Evolutionary conservation across 2,797 vertebrate genomes (phyloP).

Genomic region (Crax fasciolata): DNA sequence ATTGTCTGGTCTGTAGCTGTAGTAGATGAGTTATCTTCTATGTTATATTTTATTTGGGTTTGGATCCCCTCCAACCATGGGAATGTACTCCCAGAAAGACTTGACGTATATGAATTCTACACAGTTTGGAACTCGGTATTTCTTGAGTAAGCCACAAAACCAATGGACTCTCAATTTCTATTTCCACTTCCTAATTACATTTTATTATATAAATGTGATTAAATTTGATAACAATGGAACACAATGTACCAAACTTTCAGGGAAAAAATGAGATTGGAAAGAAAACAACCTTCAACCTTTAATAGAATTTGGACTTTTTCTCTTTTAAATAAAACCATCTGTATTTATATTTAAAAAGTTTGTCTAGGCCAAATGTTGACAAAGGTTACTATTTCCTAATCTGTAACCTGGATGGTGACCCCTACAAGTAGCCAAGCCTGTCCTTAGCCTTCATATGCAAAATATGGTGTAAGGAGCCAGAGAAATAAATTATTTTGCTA

Average conservation of each 20-base stretch:
- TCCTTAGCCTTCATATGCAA: slow-evolving; percentile 6
- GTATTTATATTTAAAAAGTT: slow-evolving; percentile 67
- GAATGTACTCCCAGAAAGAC: background rate
- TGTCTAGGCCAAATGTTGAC: slow-evolving; percentile 69
- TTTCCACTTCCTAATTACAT: background rate
- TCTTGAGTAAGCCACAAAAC: background rate
- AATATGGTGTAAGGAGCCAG: background rate
- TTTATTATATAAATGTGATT: slow-evolving; percentile 51
- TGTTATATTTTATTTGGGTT: background rate
- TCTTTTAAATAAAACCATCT: slow-evolving; percentile 76
- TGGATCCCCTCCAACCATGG: background rate
- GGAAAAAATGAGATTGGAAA: slow-evolving; percentile 27
- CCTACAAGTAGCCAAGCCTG: background rate
- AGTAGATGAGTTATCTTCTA: background rate
- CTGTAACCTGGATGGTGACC: slow-evolving; percentile 51
- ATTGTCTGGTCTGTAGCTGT: background rate
- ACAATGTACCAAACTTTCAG: slow-evolving; percentile 41
- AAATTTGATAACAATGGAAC: slow-evolving; percentile 42
- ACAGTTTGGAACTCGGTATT: background rate
- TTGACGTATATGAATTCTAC: background rate
- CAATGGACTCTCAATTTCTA: background rate
- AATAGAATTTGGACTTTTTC: slow-evolving; percentile 46
- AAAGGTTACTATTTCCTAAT: slow-evolving; percentile 63
- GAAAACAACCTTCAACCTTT: slow-evolving; percentile 48
- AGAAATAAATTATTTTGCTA: background rate